Evolutionary conservation across 2,797 vertebrate species (phyloP).

Genomic region (Alauda arvensis): DNA sequence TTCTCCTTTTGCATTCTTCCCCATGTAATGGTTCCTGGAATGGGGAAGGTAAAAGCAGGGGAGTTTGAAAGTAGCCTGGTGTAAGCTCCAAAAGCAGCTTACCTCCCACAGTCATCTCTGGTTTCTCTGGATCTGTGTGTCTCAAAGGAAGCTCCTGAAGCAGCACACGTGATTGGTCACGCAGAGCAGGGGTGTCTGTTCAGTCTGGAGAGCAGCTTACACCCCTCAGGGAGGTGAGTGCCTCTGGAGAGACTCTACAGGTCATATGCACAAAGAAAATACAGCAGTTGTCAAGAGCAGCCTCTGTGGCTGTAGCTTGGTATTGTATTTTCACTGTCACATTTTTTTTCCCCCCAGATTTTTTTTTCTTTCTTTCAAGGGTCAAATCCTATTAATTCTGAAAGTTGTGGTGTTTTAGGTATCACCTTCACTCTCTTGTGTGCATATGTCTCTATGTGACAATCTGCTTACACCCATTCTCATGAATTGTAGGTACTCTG

Average conservation of each 20-base stretch:
- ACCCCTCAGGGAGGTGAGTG: not conserved
- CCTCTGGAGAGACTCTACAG: not conserved
- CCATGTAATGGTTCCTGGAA: not conserved
- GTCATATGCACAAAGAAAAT: not conserved
- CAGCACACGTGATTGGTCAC: accelerated
- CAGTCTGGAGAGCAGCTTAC: not conserved
- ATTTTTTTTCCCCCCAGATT: accelerated
- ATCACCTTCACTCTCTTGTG: not conserved
- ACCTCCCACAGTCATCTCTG: not conserved
- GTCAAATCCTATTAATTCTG: not conserved
- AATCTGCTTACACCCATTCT: not conserved
- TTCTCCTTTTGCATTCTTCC: not conserved
- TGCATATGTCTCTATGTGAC: not conserved
- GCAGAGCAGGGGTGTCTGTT: not conserved
- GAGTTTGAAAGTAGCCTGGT: not conserved
- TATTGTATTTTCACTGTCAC: not conserved
- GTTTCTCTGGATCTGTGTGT: not conserved
- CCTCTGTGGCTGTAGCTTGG: not conserved
- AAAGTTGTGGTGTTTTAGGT: not conserved
- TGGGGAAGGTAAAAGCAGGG: not conserved
- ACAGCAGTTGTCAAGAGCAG: not conserved
- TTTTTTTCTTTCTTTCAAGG: not conserved
- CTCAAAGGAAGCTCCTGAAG: not conserved
- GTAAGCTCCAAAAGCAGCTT: not conserved
- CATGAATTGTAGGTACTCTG: not conserved